Percentiles rank a stretch among this genome's conserved stretches.
Conservation (phyloP, 2,113 vertebrate genomes). For the Geococcyx californianus region DNA sequence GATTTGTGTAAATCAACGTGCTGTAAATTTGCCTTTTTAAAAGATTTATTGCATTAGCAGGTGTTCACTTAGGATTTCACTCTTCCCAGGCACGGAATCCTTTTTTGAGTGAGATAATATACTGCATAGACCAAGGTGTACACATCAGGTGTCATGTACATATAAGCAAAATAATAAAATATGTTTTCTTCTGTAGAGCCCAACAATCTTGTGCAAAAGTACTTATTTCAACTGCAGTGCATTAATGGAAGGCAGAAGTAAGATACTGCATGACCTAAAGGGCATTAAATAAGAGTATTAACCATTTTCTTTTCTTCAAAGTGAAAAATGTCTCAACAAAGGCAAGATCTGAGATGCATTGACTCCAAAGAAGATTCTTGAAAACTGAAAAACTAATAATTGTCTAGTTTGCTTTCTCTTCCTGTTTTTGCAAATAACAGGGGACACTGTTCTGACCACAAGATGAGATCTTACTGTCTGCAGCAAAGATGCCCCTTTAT, state of each 20-base stretch:
- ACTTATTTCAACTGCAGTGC: not conserved
- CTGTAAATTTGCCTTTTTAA: slow-evolving; percentile 56
- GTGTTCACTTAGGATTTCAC: slow-evolving; percentile 46
- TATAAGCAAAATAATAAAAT: not conserved
- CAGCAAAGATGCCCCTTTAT: not conserved
- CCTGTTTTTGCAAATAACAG: not conserved
- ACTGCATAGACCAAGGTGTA: not conserved
- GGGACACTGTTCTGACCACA: not conserved
- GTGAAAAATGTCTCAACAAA: not conserved
- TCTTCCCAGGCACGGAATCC: not conserved
- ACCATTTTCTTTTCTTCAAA: not conserved
- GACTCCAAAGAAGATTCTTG: not conserved
- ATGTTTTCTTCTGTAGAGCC: not conserved
- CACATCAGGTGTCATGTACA: not conserved
- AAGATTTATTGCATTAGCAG: slow-evolving; percentile 39
- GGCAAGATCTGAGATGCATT: not conserved
- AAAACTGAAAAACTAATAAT: not conserved
- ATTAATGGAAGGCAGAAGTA: not conserved
- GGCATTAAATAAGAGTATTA: not conserved
- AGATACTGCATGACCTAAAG: not conserved
- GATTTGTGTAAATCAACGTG: slow-evolving; percentile 45
- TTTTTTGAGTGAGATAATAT: slow-evolving; percentile 31
- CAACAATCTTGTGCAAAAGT: not conserved
- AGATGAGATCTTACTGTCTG: not conserved
- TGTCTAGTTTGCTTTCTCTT: not conserved